phyloP scores from a whole-genome alignment of 2,797 vertebrate genomes.

The Characodon lateralis region DNA sequence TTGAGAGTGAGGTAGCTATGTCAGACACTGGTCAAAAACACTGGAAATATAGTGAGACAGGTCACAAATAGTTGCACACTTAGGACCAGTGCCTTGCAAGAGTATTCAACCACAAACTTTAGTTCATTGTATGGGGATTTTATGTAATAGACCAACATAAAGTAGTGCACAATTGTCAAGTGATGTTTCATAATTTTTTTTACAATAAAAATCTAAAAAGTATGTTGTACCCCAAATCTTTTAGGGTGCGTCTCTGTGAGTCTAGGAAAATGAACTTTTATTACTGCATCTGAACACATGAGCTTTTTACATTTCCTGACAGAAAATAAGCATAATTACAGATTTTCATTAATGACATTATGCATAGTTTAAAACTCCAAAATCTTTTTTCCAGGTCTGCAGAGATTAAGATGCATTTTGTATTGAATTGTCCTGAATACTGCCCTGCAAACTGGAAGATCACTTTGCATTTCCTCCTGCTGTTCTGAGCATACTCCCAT shows the following conservation, averaged over 20 bases:
- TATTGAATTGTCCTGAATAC: not conserved
- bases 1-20: not conserved
- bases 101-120: not conserved
- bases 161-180: not conserved
- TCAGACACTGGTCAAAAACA: not conserved
- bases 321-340: not conserved
- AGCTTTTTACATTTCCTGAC: not conserved
- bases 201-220: not conserved
- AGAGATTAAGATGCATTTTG: not conserved
- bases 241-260: too few relatives aligned
- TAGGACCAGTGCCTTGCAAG: not conserved
- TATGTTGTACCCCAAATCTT: not conserved
- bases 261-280: not conserved
- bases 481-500: constrained; percentile 18
- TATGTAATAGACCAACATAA: not conserved
- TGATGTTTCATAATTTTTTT: not conserved
- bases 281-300: not conserved
- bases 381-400: not conserved
- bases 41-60: not conserved
- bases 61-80: not conserved
- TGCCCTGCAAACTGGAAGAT: not conserved
- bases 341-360: too few relatives aligned
- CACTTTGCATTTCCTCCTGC: constrained; percentile 8
- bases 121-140: not conserved
- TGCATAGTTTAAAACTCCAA: not conserved